Conservation (phyloP, 2,113 vertebrate species). For the Eptatretus burgeri region DNA sequence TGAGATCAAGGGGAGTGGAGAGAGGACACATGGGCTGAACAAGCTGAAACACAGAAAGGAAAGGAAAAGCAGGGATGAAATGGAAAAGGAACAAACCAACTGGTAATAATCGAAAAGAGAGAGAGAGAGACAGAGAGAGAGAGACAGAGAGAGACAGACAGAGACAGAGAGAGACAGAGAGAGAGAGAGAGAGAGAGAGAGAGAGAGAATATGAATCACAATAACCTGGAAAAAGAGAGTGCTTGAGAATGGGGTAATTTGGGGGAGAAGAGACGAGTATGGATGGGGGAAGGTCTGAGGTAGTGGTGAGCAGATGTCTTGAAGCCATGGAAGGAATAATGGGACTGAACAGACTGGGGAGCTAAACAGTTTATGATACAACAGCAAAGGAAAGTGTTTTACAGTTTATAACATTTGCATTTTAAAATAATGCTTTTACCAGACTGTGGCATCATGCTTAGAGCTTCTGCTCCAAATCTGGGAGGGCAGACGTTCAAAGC, state of each 20-base stretch:
- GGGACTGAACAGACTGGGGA: no score
- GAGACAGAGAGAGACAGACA: neutral
- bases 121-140: neutral
- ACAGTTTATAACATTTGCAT: no score
- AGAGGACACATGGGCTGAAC: neutral
- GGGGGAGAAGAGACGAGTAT: neutral
- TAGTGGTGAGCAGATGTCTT: no score
- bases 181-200: neutral
- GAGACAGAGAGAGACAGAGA: neutral
- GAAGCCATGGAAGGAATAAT: no score
- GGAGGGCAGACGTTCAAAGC: no score
- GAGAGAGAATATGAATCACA: neutral
- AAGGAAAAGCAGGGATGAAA: neutral
- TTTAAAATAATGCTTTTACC: no score
- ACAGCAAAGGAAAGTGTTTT: no score
- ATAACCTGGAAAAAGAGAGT: neutral
- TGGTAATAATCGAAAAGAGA: neutral
- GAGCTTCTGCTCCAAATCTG: no score
- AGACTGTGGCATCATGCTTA: no score
- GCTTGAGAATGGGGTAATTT: neutral
- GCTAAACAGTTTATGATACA: no score
- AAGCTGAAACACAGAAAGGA: neutral
- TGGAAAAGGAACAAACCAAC: neutral
- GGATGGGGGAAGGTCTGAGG: neutral
- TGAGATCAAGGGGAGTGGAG: neutral